Evolutionary conservation across 2,797 vertebrate species (phyloP).

Genomic region (Triplophysa bombifrons): DNA sequence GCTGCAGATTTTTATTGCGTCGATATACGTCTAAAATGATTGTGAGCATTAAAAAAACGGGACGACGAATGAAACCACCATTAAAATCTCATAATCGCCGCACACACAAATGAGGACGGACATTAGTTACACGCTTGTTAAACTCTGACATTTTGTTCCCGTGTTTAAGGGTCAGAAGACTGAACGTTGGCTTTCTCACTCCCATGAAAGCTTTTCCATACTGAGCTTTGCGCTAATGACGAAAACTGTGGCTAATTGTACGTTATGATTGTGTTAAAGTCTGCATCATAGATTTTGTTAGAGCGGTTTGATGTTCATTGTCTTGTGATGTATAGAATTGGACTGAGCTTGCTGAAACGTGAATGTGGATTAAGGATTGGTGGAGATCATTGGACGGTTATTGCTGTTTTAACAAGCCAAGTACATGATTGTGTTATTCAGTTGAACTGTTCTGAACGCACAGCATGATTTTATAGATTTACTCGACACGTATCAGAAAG

Average conservation of each 20-base stretch:
- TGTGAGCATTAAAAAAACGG: neutral
- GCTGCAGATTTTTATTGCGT: no score
- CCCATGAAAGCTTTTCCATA: neutral
- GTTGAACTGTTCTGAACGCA: slow-evolving; percentile 2
- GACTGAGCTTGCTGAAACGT: slow-evolving; percentile 16
- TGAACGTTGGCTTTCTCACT: slow-evolving; percentile 12
- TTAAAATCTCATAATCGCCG: slow-evolving; percentile 23
- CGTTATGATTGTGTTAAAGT: slow-evolving; percentile 28
- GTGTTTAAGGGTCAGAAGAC: slow-evolving; percentile 33
- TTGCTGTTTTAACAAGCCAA: slow-evolving; percentile 1
- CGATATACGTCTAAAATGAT: neutral
- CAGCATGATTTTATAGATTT: slow-evolving; percentile 1
- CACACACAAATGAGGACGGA: slow-evolving; percentile 12
- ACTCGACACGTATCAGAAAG: neutral
- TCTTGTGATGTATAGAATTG: slow-evolving; percentile 27
- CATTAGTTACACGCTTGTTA: slow-evolving; percentile 36
- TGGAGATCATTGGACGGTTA: neutral
- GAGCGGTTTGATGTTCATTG: slow-evolving; percentile 21
- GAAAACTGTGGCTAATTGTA: slow-evolving; percentile 35
- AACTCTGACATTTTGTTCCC: slow-evolving; percentile 39
- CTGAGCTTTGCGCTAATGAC: slow-evolving; percentile 12
- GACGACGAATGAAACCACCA: neutral
- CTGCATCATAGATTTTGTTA: slow-evolving; percentile 30
- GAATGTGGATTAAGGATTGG: slow-evolving; percentile 12
- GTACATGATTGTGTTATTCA: slow-evolving; percentile 12